Percentiles rank a stretch among this genome's conserved stretches.
Conservation (phyloP, 2,888 invertebrate species). For the Serrognathus titanus region DNA sequence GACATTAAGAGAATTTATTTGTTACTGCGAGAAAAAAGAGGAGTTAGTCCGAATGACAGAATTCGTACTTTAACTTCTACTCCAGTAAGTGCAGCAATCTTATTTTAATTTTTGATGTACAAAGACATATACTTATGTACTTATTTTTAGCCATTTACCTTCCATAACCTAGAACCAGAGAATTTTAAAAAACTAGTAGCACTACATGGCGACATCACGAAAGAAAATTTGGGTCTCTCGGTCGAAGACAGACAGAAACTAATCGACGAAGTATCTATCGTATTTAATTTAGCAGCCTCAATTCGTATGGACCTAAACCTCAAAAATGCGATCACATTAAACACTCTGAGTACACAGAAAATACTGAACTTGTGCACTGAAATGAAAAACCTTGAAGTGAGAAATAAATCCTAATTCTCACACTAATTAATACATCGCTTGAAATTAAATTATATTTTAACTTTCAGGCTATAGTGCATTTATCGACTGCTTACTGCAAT, state of each 20-base stretch:
- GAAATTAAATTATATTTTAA: too few species aligned
- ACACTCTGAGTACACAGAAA: conserved; percentile 51
- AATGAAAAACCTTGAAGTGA: conserved; percentile 38
- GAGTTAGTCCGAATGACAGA: conserved; percentile 31
- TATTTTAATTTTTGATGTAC: too few species aligned
- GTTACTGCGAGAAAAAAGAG: conserved; percentile 35
- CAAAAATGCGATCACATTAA: conserved; percentile 60
- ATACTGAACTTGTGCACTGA: conserved; percentile 36
- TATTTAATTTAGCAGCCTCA: conserved; percentile 73
- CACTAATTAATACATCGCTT: too few species aligned
- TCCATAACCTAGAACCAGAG: not conserved
- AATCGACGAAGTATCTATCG: conserved; percentile 54
- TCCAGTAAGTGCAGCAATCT: too few species aligned
- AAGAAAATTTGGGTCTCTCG: conserved; percentile 48
- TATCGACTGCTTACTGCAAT: conserved; percentile 36
- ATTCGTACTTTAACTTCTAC: not conserved
- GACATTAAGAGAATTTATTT: conserved; percentile 33
- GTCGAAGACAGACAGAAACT: conserved; percentile 49
- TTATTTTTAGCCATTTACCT: conserved; percentile 6
- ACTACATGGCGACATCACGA: conserved; percentile 53
- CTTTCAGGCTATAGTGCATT: conserved; percentile 23
- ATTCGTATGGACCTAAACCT: conserved; percentile 66
- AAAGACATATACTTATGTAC: too few species aligned
- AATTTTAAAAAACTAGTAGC: conserved; percentile 53
- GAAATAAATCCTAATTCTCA: not conserved